phyloP scores from a whole-genome alignment of 2,113 vertebrate species.

The Camelus dromedarius region DNA sequence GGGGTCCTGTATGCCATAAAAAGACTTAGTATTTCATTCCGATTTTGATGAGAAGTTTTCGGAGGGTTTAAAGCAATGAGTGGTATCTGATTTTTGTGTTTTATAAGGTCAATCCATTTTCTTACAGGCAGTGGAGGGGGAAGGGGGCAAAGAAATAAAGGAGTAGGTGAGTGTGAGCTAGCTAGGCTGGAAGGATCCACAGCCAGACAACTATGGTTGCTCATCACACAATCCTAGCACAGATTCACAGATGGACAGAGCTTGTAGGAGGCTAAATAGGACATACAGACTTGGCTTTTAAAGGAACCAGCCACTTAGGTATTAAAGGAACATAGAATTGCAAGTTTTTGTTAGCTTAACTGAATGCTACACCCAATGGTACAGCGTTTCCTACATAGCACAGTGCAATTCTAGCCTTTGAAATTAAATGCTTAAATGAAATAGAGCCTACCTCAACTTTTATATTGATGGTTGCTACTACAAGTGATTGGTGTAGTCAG shows the following conservation, averaged over 20 bases:
- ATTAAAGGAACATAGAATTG: not conserved
- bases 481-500: slow-evolving; percentile 54
- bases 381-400: not conserved
- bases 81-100: not conserved
- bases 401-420: not conserved
- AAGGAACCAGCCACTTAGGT: not conserved
- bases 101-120: not conserved
- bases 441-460: not conserved
- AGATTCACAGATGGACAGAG: not conserved
- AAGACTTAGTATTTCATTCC: not conserved
- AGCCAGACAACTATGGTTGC: not conserved
- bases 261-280: not conserved
- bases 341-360: not conserved
- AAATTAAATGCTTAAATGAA: slow-evolving; percentile 50
- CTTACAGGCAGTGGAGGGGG: fast-evolving
- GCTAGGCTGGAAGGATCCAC: not conserved
- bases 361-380: not conserved
- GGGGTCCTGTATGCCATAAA: not conserved
- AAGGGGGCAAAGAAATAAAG: not conserved
- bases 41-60: not conserved
- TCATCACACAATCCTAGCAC: not conserved
- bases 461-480: slow-evolving; percentile 33
- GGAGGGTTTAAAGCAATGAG: not conserved
- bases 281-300: not conserved
- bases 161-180: not conserved